phyloP scores from a whole-genome alignment of 1,140 invertebrate species.

The Colletes gigas region DNA sequence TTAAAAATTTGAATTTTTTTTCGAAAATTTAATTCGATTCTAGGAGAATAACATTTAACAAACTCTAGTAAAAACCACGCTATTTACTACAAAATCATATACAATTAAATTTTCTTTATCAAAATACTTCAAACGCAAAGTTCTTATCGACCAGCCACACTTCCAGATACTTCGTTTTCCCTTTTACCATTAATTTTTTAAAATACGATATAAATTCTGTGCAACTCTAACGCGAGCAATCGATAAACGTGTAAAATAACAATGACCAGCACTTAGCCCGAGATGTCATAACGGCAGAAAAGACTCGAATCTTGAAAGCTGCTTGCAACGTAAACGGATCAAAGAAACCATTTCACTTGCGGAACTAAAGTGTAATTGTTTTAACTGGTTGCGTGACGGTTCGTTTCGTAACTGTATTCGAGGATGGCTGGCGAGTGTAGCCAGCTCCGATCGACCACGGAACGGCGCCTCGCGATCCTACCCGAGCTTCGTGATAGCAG shows the following conservation, averaged over 20 bases:
- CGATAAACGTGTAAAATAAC: neutral
- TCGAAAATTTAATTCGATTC: no score
- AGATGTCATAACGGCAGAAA: no score
- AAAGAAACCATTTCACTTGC: constrained; percentile 17
- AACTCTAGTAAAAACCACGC: no score
- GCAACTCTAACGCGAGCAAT: neutral
- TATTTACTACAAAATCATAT: no score
- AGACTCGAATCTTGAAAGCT: neutral
- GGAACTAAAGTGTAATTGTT: constrained; percentile 17
- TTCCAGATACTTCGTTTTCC: no score
- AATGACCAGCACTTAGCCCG: no score
- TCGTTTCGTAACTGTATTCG: constrained; percentile 28
- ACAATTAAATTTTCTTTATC: no score
- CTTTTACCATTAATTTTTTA: no score
- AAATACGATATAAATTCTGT: neutral
- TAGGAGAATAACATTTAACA: no score
- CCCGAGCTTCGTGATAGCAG: constrained; percentile 52
- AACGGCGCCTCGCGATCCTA: constrained; percentile 26
- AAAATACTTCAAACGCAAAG: no score
- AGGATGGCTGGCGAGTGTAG: neutral
- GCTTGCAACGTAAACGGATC: neutral
- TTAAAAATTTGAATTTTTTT: no score
- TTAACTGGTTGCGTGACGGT: neutral
- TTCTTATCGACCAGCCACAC: neutral
- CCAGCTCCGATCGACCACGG: constrained; percentile 35